Evolutionary conservation across 2,888 invertebrate species (phyloP), one percentile per base, ranked within the genome.

Genomic region (Andrena flavipes): DNA sequence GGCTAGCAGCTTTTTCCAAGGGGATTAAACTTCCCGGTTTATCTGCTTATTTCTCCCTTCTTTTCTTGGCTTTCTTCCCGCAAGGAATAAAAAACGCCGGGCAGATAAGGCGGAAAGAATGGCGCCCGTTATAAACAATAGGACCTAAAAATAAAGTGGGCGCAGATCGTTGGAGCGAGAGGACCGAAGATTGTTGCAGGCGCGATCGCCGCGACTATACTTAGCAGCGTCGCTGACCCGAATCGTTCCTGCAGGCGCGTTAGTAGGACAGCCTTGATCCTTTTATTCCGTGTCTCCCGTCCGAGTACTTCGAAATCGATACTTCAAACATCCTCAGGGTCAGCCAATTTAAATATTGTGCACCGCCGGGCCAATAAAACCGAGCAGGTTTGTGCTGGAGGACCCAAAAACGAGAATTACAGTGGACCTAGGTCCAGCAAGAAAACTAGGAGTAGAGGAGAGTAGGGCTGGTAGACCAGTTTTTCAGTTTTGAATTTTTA

Each of bases 201-300:
- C 26, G 42, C 54, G 23, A 75, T 29, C 10, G 56, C 16, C 10
- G 26, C 13, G 42, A 42, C 42, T 67, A 76, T 81, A 67, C 48
- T 75, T 76, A 60, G 82, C 82, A 54, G 54, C 76, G 48, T 65
- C 72, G 65, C 49, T 82, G 83, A 84, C 83, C 82, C 71, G 82
- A 84, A 82, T 74, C 74, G 75, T 67, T 62, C 68, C 51, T 67
- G 70, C 74, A 16, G 54, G 16, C 78, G 67, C 71, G 59, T 82
- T 78, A 74, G 59, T 72, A 69, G 78, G 59, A 69, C 78, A 78
- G 68, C 84, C 84, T 82, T 82, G 84, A 82, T 84, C 84, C 77
- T 78, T 82, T 84, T 84, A 71, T 78, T 75, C 78, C 30, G 42
- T 72, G 71, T 78, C 82, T 82, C 59, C 60, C 56, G 67, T 71